These are phyloP conservation scores for Prochilodus magdalenae DNA, from an alignment of 2,113 vertebrate genomes.

Conservation along the genomic window DNA sequence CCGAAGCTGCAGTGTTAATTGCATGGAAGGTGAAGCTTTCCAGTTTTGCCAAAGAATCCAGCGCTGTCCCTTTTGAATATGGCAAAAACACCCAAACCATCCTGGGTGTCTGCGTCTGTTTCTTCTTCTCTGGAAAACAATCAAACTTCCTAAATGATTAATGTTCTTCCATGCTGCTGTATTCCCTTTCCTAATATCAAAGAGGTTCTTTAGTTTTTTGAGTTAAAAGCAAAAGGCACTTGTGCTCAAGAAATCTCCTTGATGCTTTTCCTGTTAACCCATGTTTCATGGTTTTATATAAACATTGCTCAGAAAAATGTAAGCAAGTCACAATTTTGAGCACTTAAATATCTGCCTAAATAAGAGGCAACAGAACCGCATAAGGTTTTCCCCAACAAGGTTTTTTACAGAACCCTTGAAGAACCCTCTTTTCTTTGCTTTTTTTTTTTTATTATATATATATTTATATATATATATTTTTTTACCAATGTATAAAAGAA, in stretches of 20 bases:
- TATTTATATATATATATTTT: too few relatives aligned
- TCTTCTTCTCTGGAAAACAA: constrained; percentile 80
- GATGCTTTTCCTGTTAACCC: constrained; percentile 79
- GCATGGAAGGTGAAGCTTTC: constrained; percentile 72
- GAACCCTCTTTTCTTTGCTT: too few relatives aligned
- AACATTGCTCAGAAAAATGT: constrained; percentile 64
- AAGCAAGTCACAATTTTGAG: background rate
- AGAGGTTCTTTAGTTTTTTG: constrained; percentile 51
- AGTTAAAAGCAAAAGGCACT: constrained; percentile 75
- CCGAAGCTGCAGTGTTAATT: constrained; percentile 71
- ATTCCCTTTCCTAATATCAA: constrained; percentile 77
- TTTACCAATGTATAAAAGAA: too few relatives aligned
- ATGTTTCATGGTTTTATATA: constrained; percentile 73
- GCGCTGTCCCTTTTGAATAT: constrained; percentile 73
- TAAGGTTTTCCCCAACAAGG: background rate
- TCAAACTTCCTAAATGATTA: constrained; percentile 81
- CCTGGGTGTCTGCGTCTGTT: constrained; percentile 73
- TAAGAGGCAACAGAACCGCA: background rate
- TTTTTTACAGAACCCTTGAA: too few relatives aligned
- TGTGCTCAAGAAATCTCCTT: constrained; percentile 78
- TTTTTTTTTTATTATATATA: too few relatives aligned
- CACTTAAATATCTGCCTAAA: constrained; percentile 9
- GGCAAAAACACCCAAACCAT: constrained; percentile 78
- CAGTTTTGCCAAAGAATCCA: constrained; percentile 77
- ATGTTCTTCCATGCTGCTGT: constrained; percentile 71